Evolutionary conservation across 1,140 invertebrate genomes (phyloP), one percentile per base, ranked within the genome.

Genomic region (Schmidtea mediterranea): DNA sequence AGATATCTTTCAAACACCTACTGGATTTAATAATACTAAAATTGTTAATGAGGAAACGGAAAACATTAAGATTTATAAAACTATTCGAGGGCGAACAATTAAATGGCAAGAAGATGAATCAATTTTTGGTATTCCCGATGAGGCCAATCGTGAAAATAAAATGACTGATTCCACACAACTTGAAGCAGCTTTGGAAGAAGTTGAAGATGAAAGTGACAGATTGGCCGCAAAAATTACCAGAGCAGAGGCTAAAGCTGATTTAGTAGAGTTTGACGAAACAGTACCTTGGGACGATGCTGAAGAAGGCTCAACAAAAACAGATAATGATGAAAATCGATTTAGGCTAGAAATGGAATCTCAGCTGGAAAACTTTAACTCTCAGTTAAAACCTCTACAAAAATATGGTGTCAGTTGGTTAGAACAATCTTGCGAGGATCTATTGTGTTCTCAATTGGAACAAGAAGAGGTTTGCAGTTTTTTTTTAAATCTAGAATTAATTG

Each of bases 1-100:
- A 65, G 84, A 90, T 65, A 66, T 92, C 10, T 90, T 92, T 63
- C 76, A 76, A 51, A 75, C 63, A 46, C 60, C 61, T 22, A 58
- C 62, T 37, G 63, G 62, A 26, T 51, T 84, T 38, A 75, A 81
- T 68, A 71, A 45, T 45, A 6, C 22, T 6, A 21, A 8, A 9
- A 6, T 8, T 13, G 8, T 21, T 5, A 21, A n/a, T 22, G 9
- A 13, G 22, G 12, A 19, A 24, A 45, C 12, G n/a, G n/a, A 13
- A 8, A 2, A 45, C 9, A 24, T 21, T 3, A 39, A 32, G 10
- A 10, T 32, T 10, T 32, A 32, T 32, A 32, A 32, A 32, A 32
- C 26, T 6, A 32, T 32, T 32, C 26, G 26, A 6, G 26, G 26
- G 26, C 26, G 26, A 32, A 32, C 26, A 6, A 32, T 32, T 32